Base-by-base conservation (phyloP, 2,888 invertebrate species). In the Ariolimax columbianus region DNA sequence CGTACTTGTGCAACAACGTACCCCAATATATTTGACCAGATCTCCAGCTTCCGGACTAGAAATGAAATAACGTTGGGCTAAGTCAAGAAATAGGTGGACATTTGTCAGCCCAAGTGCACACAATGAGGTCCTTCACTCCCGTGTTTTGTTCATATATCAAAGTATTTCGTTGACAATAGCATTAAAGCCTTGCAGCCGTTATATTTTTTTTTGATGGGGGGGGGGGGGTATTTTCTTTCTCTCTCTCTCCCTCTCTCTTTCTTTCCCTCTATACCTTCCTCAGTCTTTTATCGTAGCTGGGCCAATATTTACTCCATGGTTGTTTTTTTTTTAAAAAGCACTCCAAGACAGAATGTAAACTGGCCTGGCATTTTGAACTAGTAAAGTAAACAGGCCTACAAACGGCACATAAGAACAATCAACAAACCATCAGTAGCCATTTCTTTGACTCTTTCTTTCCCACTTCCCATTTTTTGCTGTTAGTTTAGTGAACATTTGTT, bases 311-410 rank as follows among this genome's bases (percentile, higher is more conserved):
- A 72, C 72, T 68, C 43, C 17, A 43, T 11, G 33, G 4, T 70
- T 40, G 38, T 40, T 47, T 68, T 72, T 19, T 81, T 81, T 51
- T 70, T 72, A 68, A 66, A 66, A 79, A 47, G 66, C 66, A 43
- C 79, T 43, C 43, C 66, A 77, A 59, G 77, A 77, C 77, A 59
- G 77, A 77, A 68, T 66, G 79, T 47, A 66, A 79, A 79, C n/a
- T 66, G 30, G 14, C 66, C 38, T 68, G 66, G 43, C 66, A 66
- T 63, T 47, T 79, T 68, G 43, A 43, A 36, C 66, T 43, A 30
- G 47, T n/a, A 79, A 66, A 51, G 63, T 66, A 66, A 79, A 63
- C 40, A 68, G 68, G 68, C 79, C 43, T 79, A 66, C 79, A 68
- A 40, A 59, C 55, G 47, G n/a, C 17, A 66, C 78, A 63, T 66